phyloP scores from a whole-genome alignment of 2,113 vertebrate genomes.

The Leptobrachium ailaonicum region DNA sequence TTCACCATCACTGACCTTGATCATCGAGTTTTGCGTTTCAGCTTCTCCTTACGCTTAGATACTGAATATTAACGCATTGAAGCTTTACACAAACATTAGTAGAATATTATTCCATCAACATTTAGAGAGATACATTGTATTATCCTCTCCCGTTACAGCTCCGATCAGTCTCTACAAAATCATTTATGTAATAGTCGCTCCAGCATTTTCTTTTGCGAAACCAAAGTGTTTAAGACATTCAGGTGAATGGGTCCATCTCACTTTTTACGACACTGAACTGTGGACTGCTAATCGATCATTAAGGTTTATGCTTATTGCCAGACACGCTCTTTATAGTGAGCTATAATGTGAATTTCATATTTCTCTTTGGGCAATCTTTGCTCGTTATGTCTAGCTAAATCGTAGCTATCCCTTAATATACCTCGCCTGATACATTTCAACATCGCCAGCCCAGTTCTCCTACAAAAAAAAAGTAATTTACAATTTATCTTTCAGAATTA shows the following conservation, averaged over 20 bases:
- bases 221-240: background rate
- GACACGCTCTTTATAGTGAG: slow-evolving; percentile 11
- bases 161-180: background rate
- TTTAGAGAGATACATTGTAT: no score
- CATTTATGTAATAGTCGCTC: background rate
- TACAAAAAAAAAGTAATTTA: slow-evolving; percentile 77
- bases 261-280: slow-evolving; percentile 10
- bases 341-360: slow-evolving; percentile 28
- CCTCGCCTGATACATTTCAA: slow-evolving; percentile 44
- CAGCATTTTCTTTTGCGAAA: background rate
- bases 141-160: no score
- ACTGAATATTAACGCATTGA: no score
- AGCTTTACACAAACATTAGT: no score
- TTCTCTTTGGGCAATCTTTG: slow-evolving; percentile 30
- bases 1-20: no score
- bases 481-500: slow-evolving; percentile 79
- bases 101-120: no score
- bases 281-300: slow-evolving; percentile 24
- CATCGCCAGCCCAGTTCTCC: slow-evolving; percentile 70
- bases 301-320: slow-evolving; percentile 22
- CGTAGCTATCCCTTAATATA: slow-evolving; percentile 30
- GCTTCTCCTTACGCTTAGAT: no score
- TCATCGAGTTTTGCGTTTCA: no score
- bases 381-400: slow-evolving; percentile 68
- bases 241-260: slow-evolving; percentile 5